phyloP scores from a whole-genome alignment of 2,797 vertebrate genomes.

The Pteropus rufus region DNA sequence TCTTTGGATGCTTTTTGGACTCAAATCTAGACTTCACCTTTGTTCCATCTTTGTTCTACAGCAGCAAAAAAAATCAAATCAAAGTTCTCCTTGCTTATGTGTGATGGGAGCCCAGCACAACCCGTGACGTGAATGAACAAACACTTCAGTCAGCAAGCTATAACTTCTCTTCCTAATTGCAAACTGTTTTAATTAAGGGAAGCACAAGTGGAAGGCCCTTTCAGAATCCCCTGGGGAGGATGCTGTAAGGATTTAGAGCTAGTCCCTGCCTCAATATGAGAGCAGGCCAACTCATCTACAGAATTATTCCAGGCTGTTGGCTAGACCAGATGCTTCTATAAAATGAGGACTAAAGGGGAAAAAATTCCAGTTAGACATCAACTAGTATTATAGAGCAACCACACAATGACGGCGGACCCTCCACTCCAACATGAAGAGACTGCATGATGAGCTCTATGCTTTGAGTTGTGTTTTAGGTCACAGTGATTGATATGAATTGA shows the following conservation, averaged over 20 bases:
- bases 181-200: background rate
- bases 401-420: background rate
- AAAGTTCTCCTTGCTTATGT: background rate
- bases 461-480: background rate
- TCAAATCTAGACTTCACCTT: background rate
- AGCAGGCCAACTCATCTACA: background rate
- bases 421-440: background rate
- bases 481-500: background rate
- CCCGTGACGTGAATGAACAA: background rate
- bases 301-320: background rate
- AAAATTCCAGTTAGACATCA: background rate
- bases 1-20: background rate
- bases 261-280: background rate
- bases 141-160: background rate
- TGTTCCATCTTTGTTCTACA: background rate
- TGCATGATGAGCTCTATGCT: background rate
- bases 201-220: background rate
- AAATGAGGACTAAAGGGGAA: background rate
- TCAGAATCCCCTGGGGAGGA: background rate
- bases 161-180: background rate
- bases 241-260: background rate
- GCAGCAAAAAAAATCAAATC: background rate
- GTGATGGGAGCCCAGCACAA: background rate
- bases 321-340: constrained; percentile 18
- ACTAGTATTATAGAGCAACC: background rate